Percentiles rank a stretch among this genome's conserved stretches.
These are phyloP conservation scores for Pelochelys cantorii DNA, from an alignment of 2,797 vertebrate species.

Conservation along the genomic window DNA sequence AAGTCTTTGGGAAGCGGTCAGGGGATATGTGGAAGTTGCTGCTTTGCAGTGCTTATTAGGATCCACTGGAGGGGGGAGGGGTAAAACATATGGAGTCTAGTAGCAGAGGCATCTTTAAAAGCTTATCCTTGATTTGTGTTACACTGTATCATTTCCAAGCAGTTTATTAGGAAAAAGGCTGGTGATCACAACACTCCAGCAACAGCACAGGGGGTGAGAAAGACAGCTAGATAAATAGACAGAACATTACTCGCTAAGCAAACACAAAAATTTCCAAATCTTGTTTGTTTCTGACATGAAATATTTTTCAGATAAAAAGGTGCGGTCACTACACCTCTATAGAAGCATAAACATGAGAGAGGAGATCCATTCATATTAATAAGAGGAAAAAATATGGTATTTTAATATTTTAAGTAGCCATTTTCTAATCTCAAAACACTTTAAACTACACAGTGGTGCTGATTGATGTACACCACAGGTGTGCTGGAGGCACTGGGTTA, in stretches of 20 bases:
- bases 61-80: background rate
- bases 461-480: conserved; percentile 52
- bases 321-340: background rate
- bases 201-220: background rate
- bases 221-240: background rate
- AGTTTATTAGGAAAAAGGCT: background rate
- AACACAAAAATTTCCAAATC: background rate
- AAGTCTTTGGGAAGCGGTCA: no score
- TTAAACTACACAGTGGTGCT: background rate
- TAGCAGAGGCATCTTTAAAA: background rate
- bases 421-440: conserved; percentile 42
- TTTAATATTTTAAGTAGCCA: conserved; percentile 58
- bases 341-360: background rate
- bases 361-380: conserved; percentile 40
- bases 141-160: background rate
- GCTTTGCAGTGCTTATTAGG: rapidly evolving
- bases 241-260: background rate
- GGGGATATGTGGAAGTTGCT: rapidly evolving
- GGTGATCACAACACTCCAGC: background rate
- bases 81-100: background rate
- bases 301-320: background rate
- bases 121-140: background rate
- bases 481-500: conserved; percentile 42
- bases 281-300: background rate
- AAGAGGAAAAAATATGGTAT: conserved; percentile 25